Conservation (phyloP, 2,888 invertebrate genomes). For the Timema cristinae region DNA sequence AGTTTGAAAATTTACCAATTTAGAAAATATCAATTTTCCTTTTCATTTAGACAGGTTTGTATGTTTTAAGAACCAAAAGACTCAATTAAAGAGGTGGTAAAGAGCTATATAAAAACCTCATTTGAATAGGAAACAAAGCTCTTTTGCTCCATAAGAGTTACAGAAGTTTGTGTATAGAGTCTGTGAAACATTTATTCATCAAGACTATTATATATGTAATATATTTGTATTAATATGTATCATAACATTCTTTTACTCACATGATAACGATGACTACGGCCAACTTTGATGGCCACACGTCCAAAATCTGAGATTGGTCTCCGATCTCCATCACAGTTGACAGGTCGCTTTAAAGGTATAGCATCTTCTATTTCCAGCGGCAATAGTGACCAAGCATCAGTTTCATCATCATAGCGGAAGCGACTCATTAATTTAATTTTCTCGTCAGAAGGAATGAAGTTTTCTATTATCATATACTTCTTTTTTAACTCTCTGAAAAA, state of each 20-base stretch:
- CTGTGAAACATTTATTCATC: too few relatives aligned
- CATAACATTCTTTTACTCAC: constrained; percentile 15
- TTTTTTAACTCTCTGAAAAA: constrained; percentile 73
- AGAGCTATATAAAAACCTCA: too few relatives aligned
- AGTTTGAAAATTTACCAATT: too few relatives aligned
- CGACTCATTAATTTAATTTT: constrained; percentile 68
- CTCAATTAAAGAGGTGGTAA: too few relatives aligned
- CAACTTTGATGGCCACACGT: constrained; percentile 49
- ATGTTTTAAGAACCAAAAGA: too few relatives aligned
- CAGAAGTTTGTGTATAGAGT: too few relatives aligned
- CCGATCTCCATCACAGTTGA: constrained; percentile 58
- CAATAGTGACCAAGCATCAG: constrained; percentile 66
- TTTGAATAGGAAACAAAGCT: too few relatives aligned
- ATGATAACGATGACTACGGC: constrained; percentile 45
- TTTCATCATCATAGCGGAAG: constrained; percentile 76
- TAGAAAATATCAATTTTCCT: too few relatives aligned
- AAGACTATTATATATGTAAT: too few relatives aligned
- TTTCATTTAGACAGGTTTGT: too few relatives aligned
- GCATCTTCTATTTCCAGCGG: constrained; percentile 28
- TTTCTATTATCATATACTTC: constrained; percentile 81
- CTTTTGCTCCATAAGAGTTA: too few relatives aligned
- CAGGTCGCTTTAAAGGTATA: constrained; percentile 53
- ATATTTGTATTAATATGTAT: too few relatives aligned
- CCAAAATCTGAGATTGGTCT: constrained; percentile 62
- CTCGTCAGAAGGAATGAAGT: constrained; percentile 83